Evolutionary conservation across 2,888 invertebrate genomes (phyloP).

Genomic region (Apotomis capreana): DNA sequence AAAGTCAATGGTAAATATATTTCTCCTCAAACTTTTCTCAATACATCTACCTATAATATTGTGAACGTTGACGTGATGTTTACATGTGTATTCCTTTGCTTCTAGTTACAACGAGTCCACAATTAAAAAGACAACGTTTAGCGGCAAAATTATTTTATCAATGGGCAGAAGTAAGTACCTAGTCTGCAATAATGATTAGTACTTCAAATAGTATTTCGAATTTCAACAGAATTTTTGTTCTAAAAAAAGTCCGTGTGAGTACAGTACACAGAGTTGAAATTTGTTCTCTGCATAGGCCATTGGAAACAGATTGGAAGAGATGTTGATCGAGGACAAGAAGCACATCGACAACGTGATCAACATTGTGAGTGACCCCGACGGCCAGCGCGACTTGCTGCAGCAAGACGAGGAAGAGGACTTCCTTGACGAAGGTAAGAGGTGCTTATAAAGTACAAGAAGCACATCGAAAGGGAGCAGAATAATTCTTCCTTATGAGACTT

Average conservation of each 20-base stretch:
- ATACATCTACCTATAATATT: too few species aligned
- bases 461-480: too few species aligned
- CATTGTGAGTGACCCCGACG: conserved; percentile 88
- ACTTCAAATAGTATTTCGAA: too few species aligned
- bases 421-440: conserved; percentile 98
- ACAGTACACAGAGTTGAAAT: too few species aligned
- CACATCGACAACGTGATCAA: conserved; percentile 86
- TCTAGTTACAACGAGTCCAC: conserved; percentile 73
- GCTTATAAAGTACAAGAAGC: neutral
- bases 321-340: conserved; percentile 91
- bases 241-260: too few species aligned
- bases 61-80: neutral
- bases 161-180: conserved; percentile 92
- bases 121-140: conserved; percentile 83
- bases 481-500: too few species aligned
- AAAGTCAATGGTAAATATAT: conserved; percentile 69
- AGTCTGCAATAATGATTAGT: too few species aligned
- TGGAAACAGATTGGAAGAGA: conserved; percentile 95
- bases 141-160: conserved; percentile 99
- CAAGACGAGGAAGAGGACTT: conserved; percentile 99
- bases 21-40: neutral
- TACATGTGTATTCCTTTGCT: conserved; percentile 80
- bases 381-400: conserved; percentile 89
- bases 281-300: conserved; percentile 81
- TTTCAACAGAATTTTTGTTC: too few species aligned